A percentile compares a stretch with the other conserved stretches of the same genome.
Conservation (phyloP, 2,113 vertebrate species). For the Lycaon pictus region DNA sequence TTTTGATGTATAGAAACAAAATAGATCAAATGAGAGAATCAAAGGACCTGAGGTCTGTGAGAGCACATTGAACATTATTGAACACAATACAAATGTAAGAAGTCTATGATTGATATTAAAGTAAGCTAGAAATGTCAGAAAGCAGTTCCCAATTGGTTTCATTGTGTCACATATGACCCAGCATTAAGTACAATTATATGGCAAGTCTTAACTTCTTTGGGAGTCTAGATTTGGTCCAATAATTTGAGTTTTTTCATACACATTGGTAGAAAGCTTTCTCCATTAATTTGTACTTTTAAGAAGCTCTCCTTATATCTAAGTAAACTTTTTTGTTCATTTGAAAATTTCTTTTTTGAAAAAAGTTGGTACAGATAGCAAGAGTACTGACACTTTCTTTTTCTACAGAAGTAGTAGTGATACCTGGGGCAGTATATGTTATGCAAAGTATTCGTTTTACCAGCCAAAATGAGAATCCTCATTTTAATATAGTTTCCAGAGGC, state of each 20-base stretch:
- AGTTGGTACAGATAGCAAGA: neutral
- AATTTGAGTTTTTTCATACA: neutral
- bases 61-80: neutral
- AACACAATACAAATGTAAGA: neutral
- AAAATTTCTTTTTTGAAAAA: slow-evolving; percentile 59
- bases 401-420: slow-evolving; percentile 50
- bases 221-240: neutral
- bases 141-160: neutral
- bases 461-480: slow-evolving; percentile 80
- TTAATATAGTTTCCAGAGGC: slow-evolving; percentile 71
- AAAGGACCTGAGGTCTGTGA: neutral
- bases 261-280: neutral
- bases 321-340: slow-evolving; percentile 24
- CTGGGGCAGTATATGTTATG: slow-evolving; percentile 64
- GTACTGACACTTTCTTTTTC: slow-evolving; percentile 20
- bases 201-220: neutral
- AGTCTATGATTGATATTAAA: slow-evolving; percentile 15
- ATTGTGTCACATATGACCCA: neutral
- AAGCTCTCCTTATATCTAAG: neutral
- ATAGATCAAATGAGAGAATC: neutral
- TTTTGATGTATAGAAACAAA: slow-evolving; percentile 31
- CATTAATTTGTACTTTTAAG: neutral
- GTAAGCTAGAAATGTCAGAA: neutral
- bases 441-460: slow-evolving; percentile 53
- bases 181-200: neutral